A percentile compares a stretch with the other conserved stretches of the same genome.
These are phyloP conservation scores for Sebastiscus albofasciatus DNA, from an alignment of 2,797 vertebrate genomes.

Conservation along the genomic window DNA sequence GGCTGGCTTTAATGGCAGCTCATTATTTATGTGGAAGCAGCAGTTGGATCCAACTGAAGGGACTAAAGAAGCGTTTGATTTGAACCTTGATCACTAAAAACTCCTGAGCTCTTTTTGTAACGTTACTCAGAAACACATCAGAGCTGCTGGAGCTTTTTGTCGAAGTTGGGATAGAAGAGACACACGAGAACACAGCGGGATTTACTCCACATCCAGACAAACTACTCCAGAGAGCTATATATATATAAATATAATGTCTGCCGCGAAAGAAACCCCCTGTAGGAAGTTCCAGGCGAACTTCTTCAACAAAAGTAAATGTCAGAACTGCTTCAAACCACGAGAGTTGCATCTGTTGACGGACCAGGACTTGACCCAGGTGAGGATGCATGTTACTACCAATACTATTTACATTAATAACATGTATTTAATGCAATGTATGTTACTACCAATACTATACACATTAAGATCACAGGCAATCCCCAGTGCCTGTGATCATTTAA, in stretches of 20 bases:
- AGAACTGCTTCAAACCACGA: conserved; percentile 98
- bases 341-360: conserved; percentile 96
- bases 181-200: conserved; percentile 41
- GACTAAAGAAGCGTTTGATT: conserved; percentile 17
- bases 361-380: conserved; percentile 96
- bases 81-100: neutral
- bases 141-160: conserved; percentile 42
- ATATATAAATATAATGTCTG: conserved; percentile 83
- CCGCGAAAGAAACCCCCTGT: conserved; percentile 93
- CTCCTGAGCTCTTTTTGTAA: neutral
- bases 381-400: neutral
- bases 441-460: too few species aligned
- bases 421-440: neutral
- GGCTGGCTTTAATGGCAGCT: conserved; percentile 69
- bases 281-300: conserved; percentile 99
- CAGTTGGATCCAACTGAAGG: conserved; percentile 41
- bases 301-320: conserved; percentile 99
- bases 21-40: conserved; percentile 64
- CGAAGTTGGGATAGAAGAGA: conserved; percentile 54
- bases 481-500: neutral
- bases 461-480: neutral
- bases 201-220: conserved; percentile 13
- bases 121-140: conserved; percentile 62
- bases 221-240: neutral
- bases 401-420: too few species aligned